Base-by-base conservation (phyloP, 2,797 vertebrate genomes). In the Hoplostethus mediterraneus region DNA sequence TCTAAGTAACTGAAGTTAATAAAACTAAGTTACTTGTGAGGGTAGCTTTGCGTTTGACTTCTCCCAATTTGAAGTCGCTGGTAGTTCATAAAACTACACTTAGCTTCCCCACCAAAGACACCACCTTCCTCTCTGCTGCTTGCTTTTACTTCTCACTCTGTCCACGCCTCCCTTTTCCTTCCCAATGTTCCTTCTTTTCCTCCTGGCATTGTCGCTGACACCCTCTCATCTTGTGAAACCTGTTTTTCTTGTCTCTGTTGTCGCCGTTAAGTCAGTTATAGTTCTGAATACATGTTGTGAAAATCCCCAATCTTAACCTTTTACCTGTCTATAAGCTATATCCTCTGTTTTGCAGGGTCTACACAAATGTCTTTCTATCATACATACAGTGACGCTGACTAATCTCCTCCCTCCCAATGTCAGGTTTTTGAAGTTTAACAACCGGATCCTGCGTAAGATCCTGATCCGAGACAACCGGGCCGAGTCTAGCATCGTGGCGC, bases 371-470 rank as follows among this genome's bases (percentile, higher is more conserved):
- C 2, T 56, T 33, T 30, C n/a, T 55, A 44, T 63, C 3, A 6
- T 40, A 45, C 3, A n/a, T 6, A 59, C 4, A 14, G 30, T 56
- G 12, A 14, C 13, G 13, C 38, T 25, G 5, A 58, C 38, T 1
- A 6, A 51, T 44, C 0, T 38, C 6, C 4, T 82, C 77, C 86
- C 33, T 73, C 44, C 57, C n/a, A 6, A 77, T 1, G 54, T 67
- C 81, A 99, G 98, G 87, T 98, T 98, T 88, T 95, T 98, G 87
- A 96, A 96, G 84, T 98, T 99, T 71, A 97, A 99, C 93, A 96
- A 96, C 81, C 95, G 92, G 58, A 90, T 97, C 63, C 86, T 99
- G 75, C 90, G 97, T 45, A 96, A 90, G 90, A 96, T 99, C 85
- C 92, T 99, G 77, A 97, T 99, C 75, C 93, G 94, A 62, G 97